phyloP scores from a whole-genome alignment of 2,888 invertebrate genomes.

The Epicampocera succincta region DNA sequence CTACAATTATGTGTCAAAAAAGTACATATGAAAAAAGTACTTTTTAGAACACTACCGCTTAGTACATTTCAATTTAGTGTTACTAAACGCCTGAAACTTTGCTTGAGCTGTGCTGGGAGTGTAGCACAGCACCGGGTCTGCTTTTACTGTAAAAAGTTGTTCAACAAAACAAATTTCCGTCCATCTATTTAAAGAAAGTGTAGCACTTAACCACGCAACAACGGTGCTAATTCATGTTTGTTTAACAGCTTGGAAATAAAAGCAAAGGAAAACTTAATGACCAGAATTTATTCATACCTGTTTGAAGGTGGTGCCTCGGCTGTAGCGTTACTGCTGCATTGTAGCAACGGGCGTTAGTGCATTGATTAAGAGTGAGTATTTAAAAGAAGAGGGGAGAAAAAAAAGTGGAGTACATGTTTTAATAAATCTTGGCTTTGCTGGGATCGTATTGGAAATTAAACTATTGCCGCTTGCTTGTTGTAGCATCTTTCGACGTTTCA shows the following conservation, averaged over 20 bases:
- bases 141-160: neutral
- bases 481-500: slow-evolving; percentile 62
- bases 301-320: slow-evolving; percentile 32
- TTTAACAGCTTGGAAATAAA: slow-evolving; percentile 65
- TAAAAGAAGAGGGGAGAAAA: neutral
- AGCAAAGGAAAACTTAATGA: slow-evolving; percentile 15
- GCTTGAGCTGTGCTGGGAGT: no score
- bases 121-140: neutral
- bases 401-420: neutral
- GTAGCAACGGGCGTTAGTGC: slow-evolving; percentile 23
- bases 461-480: slow-evolving; percentile 53
- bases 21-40: no score
- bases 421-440: slow-evolving; percentile 49
- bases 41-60: no score
- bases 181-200: slow-evolving; percentile 51
- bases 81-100: no score
- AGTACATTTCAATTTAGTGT: no score
- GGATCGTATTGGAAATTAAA: slow-evolving; percentile 53
- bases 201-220: slow-evolving; percentile 59
- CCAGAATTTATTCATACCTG: slow-evolving; percentile 27
- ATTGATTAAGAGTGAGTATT: slow-evolving; percentile 28
- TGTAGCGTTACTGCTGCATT: slow-evolving; percentile 48
- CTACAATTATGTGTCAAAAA: no score
- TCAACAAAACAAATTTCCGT: slow-evolving; percentile 9
- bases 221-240: slow-evolving; percentile 70